Base-by-base conservation (phyloP, 2,113 vertebrate species). In the cat (Felis catus) region DNA sequence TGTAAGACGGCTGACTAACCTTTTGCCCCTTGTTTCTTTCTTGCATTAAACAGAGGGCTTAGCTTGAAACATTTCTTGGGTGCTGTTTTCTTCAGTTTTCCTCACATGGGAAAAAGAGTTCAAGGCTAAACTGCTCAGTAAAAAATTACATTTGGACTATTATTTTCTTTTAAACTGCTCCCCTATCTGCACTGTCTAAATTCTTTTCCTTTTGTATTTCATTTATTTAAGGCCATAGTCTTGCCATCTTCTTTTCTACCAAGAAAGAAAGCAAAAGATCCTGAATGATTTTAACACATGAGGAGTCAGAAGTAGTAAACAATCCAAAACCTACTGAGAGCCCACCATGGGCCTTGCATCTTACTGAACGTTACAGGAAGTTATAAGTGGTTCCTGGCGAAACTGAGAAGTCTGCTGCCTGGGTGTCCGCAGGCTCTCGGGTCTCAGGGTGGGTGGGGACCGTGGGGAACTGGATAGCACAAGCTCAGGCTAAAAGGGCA, bases 11-110 rank as follows among this genome's bases (percentile, higher is more conserved):
- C 95, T 81, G 76, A 76, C 68, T 78, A 58, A 92, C 51, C 86
- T 95, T 90, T 78, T 93, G 89, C n/a, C 85, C 74, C 18, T n/a
- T 33, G 16, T 27, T 92, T 92, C 53, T 78, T 33, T 89, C 93
- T 94, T 86, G 23, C 66, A 74, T 86, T 86, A 92, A 97, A 82
- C 27, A 94, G 58, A 96, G 19, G 63, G 55, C 63, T 93, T 89
- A 71, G 11, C 55, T 80, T 55, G 61, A 85, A 90, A 71, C 80
- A 73, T 90, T 97, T 96, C 81, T 91, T 89, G 70, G 94, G 68
- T 89, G 61, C 78, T 33, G 7, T 90, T 94, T 94, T 66, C 36
- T 73, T 91, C 45, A 39, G 31, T 91, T 96, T 97, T 87, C 89
- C 25, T 93, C 68, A 65, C 41, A 29, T 61, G 16, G 36, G 55